Percentiles rank a stretch among this genome's conserved stretches.
Evolutionary conservation across 2,797 vertebrate species (phyloP).

Genomic region (Lindbergichthys nudifrons): DNA sequence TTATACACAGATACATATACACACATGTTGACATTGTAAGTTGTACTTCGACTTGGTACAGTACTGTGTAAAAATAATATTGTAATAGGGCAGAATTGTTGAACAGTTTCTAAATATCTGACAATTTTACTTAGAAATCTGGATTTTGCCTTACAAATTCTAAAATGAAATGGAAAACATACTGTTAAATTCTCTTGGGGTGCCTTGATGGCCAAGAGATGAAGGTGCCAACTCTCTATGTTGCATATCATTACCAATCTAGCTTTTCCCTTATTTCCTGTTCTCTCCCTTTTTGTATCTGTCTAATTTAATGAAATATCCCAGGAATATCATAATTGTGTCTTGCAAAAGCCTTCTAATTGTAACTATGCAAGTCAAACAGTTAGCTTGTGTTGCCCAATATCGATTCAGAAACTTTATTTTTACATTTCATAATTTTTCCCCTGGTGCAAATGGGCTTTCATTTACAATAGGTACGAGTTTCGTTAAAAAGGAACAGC

Average conservation of each 20-base stretch:
- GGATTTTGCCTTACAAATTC: background rate
- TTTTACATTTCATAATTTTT: background rate
- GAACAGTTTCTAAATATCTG: background rate
- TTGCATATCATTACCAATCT: background rate
- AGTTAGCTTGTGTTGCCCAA: background rate
- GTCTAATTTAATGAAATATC: background rate
- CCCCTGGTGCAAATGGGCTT: background rate
- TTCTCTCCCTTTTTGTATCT: background rate
- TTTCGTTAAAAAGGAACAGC: conserved; percentile 20
- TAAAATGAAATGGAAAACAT: background rate
- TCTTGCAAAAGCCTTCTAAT: background rate
- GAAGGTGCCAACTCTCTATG: background rate
- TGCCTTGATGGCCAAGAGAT: background rate
- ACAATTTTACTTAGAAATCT: background rate
- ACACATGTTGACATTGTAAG: no score
- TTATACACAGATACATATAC: background rate
- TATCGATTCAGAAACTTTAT: background rate
- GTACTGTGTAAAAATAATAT: background rate
- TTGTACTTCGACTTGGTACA: background rate
- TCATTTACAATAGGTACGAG: background rate
- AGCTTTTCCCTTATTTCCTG: background rate
- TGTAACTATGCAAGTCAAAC: background rate
- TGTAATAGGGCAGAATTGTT: background rate
- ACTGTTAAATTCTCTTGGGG: background rate
- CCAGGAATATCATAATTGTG: background rate